A percentile compares a stretch with the other conserved stretches of the same genome.
Evolutionary conservation across 2,888 invertebrate species (phyloP).

Genomic region (Pristionchus exspectatus): DNA sequence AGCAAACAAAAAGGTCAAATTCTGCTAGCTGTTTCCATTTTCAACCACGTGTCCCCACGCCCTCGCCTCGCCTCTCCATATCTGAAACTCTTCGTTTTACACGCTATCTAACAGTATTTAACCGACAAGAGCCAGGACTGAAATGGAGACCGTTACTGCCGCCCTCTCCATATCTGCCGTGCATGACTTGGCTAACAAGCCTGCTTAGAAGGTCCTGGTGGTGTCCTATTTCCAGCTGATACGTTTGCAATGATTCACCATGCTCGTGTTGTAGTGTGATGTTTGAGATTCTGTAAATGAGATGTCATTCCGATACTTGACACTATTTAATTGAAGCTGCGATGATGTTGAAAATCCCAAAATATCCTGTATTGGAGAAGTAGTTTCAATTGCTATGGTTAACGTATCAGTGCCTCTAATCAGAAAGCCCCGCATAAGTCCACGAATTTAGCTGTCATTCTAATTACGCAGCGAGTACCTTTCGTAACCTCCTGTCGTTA

Average conservation of each 20-base stretch:
- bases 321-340: no score
- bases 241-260: not conserved
- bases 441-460: not conserved
- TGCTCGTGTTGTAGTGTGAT: not conserved
- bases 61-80: not conserved
- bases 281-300: not conserved
- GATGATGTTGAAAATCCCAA: no score
- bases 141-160: no score
- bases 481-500: not conserved
- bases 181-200: slow-evolving; percentile 30
- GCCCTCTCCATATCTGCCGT: not conserved
- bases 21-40: not conserved
- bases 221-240: not conserved
- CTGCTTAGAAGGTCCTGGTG: not conserved
- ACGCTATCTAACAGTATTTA: not conserved
- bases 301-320: not conserved
- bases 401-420: no score
- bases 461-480: not conserved
- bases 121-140: no score
- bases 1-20: slow-evolving; percentile 17
- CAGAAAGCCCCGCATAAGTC: not conserved
- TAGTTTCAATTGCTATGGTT: no score
- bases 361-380: no score
- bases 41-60: not conserved
- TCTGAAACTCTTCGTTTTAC: not conserved